A percentile compares a stretch with the other conserved stretches of the same genome.
Evolutionary conservation across 2,888 invertebrate species (phyloP).

Genomic region (Euplagia quadripunctaria): DNA sequence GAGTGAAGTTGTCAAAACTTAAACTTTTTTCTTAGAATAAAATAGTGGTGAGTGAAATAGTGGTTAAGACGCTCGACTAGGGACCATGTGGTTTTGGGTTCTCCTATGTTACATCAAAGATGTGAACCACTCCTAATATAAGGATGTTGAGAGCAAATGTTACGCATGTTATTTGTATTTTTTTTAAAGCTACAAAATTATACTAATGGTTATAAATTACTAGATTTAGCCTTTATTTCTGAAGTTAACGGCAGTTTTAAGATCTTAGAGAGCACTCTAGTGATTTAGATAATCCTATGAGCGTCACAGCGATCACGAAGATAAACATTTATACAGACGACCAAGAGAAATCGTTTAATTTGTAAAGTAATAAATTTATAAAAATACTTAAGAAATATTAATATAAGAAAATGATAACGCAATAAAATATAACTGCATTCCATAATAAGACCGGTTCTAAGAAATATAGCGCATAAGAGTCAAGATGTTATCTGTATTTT

Average conservation of each 20-base stretch:
- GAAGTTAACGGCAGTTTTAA: constrained; percentile 19
- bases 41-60: not conserved
- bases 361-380: constrained; percentile 23
- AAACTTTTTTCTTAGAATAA: constrained; percentile 19
- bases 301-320: constrained; percentile 34
- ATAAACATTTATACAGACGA: constrained; percentile 25
- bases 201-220: constrained; percentile 10
- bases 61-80: not conserved
- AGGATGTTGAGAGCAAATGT: not conserved
- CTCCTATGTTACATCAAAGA: not conserved
- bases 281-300: constrained; percentile 43
- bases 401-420: constrained; percentile 34
- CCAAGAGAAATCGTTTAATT: constrained; percentile 26
- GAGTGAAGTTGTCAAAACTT: constrained; percentile 61
- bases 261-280: constrained; percentile 23
- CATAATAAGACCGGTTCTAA: constrained; percentile 24
- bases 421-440: constrained; percentile 39
- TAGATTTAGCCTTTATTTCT: constrained; percentile 16
- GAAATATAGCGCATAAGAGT: constrained; percentile 28
- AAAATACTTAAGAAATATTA: constrained; percentile 15
- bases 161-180: not conserved
- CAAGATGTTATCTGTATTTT: constrained; percentile 36
- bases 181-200: constrained; percentile 10
- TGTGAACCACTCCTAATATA: not conserved
- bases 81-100: not conserved